Base-by-base conservation (phyloP, 2,797 vertebrate genomes). In the Adelosebastes latens region DNA sequence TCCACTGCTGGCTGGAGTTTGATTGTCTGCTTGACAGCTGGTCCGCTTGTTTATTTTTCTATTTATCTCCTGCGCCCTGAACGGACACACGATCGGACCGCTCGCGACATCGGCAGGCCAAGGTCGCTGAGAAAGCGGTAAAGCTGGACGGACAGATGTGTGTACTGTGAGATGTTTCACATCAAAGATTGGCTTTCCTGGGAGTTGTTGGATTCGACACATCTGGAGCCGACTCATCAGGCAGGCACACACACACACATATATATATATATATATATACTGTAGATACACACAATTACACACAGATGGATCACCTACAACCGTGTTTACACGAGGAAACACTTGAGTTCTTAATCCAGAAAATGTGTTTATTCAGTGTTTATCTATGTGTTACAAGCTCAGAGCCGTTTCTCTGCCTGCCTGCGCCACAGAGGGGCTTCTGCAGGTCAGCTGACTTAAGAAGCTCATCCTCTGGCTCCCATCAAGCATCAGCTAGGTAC, bases 1-100 rank as follows among this genome's bases (percentile, higher is more conserved):
- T 86, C 72, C 70, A 59, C 82, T 84, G 80, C 87, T 79, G 82
- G 87, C 90, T 88, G 79, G 53, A 83, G 83, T 87, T 80, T 86
- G 76, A 90, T 90, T 85, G 83, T 92, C 87, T 92, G 88, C 61
- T 75, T 85, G 87, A 92, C 92, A 94, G 92, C 92, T 94, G 93
- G 84, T 25, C 83, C 11, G 6, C 64, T 81, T 88, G 89, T 93
- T 93, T 94, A 81, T 94, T 95, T 92, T 91, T 86, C 53, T 88
- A 77, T 92, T 90, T 87, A 87, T 93, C 82, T 65, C 77, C 24
- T 32, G 52, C 20, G 66, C 72, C 81, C 75, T 70, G 72, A 80
- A 77, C 69, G 13, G 42, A 83, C 79, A 79, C 81, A 80, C 62
- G 46, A 59, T 79, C 20, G 5, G 14, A 77, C 59, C 18, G 1